A percentile compares a stretch with the other conserved stretches of the same genome.
These are phyloP conservation scores for Cerastoderma edule DNA, from an alignment of 2,888 invertebrate genomes.

Conservation along the genomic window DNA sequence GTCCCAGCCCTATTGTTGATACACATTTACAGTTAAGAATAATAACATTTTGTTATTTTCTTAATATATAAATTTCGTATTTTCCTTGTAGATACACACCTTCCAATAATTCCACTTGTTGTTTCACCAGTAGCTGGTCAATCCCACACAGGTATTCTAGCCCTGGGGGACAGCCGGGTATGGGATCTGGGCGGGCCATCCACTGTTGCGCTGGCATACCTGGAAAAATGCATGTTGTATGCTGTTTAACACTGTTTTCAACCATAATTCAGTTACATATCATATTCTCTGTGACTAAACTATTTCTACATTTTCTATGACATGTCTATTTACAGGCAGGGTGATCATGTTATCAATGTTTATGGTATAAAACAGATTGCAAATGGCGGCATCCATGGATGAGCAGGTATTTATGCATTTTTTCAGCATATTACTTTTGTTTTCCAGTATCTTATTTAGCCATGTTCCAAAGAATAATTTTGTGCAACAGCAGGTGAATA, in stretches of 20 bases:
- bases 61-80: neutral
- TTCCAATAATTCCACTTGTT: constrained; percentile 78
- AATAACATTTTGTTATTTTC: neutral
- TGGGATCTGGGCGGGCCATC: constrained; percentile 69
- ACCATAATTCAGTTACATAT: neutral
- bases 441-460: no score
- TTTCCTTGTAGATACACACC: constrained; percentile 57
- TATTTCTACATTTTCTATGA: no score
- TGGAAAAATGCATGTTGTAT: constrained; percentile 3
- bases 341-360: neutral
- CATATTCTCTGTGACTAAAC: neutral
- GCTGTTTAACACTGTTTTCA: neutral
- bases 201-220: constrained; percentile 57
- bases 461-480: no score
- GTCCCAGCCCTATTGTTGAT: neutral
- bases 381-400: no score
- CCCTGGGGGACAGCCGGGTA: constrained; percentile 80
- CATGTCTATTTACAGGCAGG: neutral
- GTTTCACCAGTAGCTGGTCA: constrained; percentile 79
- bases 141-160: constrained; percentile 80
- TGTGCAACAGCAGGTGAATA: no score
- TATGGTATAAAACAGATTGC: no score
- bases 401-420: neutral
- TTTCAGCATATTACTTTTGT: no score
- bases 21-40: neutral